Base-by-base conservation (phyloP, 2,797 vertebrate genomes). In the Phoeniculus purpureus region DNA sequence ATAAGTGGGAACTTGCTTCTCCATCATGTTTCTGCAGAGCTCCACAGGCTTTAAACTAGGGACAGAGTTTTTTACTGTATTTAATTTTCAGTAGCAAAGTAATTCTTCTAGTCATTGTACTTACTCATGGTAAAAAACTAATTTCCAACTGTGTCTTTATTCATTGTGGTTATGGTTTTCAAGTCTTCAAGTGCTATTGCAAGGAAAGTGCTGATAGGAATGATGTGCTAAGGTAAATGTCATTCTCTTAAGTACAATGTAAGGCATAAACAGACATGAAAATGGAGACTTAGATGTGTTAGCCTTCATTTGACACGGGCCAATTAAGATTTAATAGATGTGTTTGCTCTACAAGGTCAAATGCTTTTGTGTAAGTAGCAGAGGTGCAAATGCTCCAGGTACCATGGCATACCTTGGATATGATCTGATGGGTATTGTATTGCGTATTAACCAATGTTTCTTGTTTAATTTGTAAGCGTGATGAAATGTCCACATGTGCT, bases 171-270 rank as follows among this genome's bases (percentile, higher is more conserved):
- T 85, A 56, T 55, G 19, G 43, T 88, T 94, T 95, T 94, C 93
- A 91, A 96, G 95, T 95, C 82, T 96, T 78, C 86, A 94, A 92
- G 31, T 91, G 77, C 66, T 82, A 22, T 93, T 91, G 43, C 89
- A 91, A 92, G 74, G 76, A 62, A 94, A 90, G 50, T 90, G 74
- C 80, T 96, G 78, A 32, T 74, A 59, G 23, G 34, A 91, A 54
- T 58, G 15, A 87, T 94, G 43, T 89, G 78, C 82, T 81, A 76
- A 94, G 81, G 79, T 85, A 81, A 87, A 91, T 76, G 32, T 76
- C 91, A 81, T 91, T 94, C 78, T 92, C 81, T 83, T 94, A 96
- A 92, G 84, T 95, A 80, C 70, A 90, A 59, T 76, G 79, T 93
- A 76, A 95, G 92, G 40, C 76, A 64, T 93, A 96, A 95, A 82